Evolutionary conservation across 2,888 invertebrate species (phyloP), one percentile per base, ranked within the genome.

Genomic region (Bimastos eiseni): DNA sequence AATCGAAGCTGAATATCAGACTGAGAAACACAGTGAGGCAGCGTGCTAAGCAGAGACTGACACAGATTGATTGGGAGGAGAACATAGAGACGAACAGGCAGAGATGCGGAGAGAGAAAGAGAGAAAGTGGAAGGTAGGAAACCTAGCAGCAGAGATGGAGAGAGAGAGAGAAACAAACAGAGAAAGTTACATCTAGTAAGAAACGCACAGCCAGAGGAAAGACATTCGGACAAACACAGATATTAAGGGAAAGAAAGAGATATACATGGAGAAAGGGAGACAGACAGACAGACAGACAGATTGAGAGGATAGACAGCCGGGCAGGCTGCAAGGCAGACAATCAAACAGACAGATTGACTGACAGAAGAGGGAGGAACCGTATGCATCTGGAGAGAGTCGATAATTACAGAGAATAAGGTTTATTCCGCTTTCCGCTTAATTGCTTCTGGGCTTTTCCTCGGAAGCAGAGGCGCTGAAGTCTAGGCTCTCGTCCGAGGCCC

Each of bases 391-490:
- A 70, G 70, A 70, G 70, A 70, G n/a, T 70, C n/a, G 70, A 70
- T 70, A 70, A n/a, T 70, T 70, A n/a, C 70, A n/a, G 30, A 70
- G 70, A 70, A 30, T n/a, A 70, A n/a, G 30, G 70, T 49, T 70
- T 70, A 70, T 70, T 70, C 70, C n/a, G 70, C 70, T 70, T 30
- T 70, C n/a, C 70, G 70, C 70, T n/a, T 70, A 70, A 70, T 70
- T 70, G n/a, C 70, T 70, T 70, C 70, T 70, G 70, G 70, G 70
- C 70, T 70, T n/a, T 70, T 70, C 70, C 70, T n/a, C n/a, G 70
- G 70, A 70, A 30, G 30, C 70, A 8, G 70, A 70, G 70, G 70
- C 70, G 6, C 70, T 30, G 30, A n/a, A n/a, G 70, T 49, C 21
- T 24, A 21, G 21, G 24, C 24, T 49, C 49, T 49, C 17, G 8